Evolutionary conservation across 1,140 invertebrate genomes (phyloP).

Genomic region (Calephelis nemesis): DNA sequence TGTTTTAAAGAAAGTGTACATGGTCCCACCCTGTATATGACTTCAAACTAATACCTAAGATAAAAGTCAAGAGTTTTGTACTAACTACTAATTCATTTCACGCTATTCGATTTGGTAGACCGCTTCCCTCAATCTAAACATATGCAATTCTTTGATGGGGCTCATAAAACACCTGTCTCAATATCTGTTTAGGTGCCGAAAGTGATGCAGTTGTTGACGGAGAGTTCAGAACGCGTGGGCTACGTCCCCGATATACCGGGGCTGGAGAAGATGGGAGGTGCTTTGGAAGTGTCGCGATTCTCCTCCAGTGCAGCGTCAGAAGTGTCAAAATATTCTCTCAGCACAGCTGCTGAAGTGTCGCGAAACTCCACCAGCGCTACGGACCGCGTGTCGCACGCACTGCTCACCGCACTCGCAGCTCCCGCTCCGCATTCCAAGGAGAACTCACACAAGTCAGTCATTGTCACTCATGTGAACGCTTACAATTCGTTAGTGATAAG

Average conservation of each 20-base stretch:
- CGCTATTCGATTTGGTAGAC: too few relatives aligned
- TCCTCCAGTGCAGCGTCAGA: too few relatives aligned
- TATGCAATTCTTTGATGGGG: not conserved
- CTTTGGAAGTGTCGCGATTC: too few relatives aligned
- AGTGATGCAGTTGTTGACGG: constrained; percentile 63
- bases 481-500: too few relatives aligned
- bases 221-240: constrained; percentile 34
- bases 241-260: not conserved
- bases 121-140: not conserved
- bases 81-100: not conserved
- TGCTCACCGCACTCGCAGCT: constrained; percentile 88
- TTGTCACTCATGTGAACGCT: not conserved
- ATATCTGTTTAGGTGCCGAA: constrained; percentile 62
- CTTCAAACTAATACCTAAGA: too few relatives aligned
- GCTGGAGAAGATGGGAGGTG: constrained; percentile 2
- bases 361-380: constrained; percentile 80
- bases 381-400: constrained; percentile 89
- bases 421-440: constrained; percentile 72
- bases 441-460: constrained; percentile 44
- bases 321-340: too few relatives aligned
- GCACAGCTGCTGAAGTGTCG: too few relatives aligned
- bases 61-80: not conserved
- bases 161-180: not conserved
- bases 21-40: not conserved
- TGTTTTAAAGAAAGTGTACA: not conserved